Evolutionary conservation across 64 coral and sea anemone species (phyloP), one percentile per base, ranked within the genome.

Genomic region (Orbicella faveolata): DNA sequence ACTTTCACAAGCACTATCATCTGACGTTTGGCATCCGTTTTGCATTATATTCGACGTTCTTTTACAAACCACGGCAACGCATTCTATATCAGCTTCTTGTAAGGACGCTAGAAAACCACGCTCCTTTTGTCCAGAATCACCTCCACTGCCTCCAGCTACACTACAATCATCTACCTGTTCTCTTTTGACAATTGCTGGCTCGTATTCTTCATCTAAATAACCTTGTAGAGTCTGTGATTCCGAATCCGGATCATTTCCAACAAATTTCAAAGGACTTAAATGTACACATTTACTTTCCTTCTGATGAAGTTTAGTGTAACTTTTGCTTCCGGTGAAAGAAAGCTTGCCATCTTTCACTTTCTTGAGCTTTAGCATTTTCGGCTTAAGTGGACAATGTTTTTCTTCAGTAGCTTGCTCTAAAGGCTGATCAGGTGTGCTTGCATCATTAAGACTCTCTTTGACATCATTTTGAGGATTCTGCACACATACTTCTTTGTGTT

Each of bases 21-120:
- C 37, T n/a, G 20, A 84, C 9, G 13, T 4, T 10, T n/a, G 0
- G 20, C 12, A 12, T n/a, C 16, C 25, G 10, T 36, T n/a, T 9
- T 85, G 63, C 51, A 13, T 2, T 72, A 72, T 52, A 11, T n/a
- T 85, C 21, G 82, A 73, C 19, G 82, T 23, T 13, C 12, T 53
- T 25, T 85, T 85, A 85, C 82, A 85, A 72, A 85, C 82, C 44
- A 85, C 64, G 21, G 63, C 21, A 72, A 85, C 64, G 53, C 82
- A 85, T 23, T 85, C 82, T 52, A 85, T 66, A 54, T 85, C 82
- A 52, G 82, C 82, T 1, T 72, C 64, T 52, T 72, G 82, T 72
- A 85, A 53, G 23, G 63, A 85, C 37, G 64, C 65, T 6, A 85
- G 14, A 73, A 85, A 85, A 1, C 65, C 65, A 0, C 82, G 63